phyloP scores from a whole-genome alignment of 2,888 invertebrate genomes.

The Tolmerus cingulatus region DNA sequence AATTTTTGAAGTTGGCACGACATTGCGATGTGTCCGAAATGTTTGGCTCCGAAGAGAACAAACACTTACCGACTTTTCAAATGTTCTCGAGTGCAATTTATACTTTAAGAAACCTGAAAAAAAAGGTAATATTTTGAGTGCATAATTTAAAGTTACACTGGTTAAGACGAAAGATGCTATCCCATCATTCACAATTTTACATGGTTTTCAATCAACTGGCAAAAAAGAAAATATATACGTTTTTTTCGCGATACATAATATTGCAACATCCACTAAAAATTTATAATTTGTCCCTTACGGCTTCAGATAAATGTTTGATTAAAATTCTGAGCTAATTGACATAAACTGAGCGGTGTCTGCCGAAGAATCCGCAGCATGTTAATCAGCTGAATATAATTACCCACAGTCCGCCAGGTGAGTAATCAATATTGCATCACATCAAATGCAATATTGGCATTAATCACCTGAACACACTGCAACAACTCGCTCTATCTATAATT shows the following conservation, averaged over 20 bases:
- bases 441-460: background rate
- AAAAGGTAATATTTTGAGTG: no score
- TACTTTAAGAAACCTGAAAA: no score
- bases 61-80: no score
- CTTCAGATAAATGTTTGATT: background rate
- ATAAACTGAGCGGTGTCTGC: background rate
- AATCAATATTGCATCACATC: background rate
- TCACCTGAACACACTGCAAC: background rate
- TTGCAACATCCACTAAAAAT: background rate
- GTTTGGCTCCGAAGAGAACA: no score
- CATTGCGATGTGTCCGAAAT: no score
- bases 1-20: no score
- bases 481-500: background rate
- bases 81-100: no score
- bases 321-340: background rate
- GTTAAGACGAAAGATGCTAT: no score
- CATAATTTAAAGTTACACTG: no score
- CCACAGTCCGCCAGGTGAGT: background rate
- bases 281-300: background rate
- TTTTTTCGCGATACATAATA: background rate
- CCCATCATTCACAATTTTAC: no score
- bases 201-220: no score
- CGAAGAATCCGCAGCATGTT: background rate
- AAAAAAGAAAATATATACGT: no score
- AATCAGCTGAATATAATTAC: background rate